Conservation (phyloP, 2,797 vertebrate genomes). For the Austrolebias charrua region DNA sequence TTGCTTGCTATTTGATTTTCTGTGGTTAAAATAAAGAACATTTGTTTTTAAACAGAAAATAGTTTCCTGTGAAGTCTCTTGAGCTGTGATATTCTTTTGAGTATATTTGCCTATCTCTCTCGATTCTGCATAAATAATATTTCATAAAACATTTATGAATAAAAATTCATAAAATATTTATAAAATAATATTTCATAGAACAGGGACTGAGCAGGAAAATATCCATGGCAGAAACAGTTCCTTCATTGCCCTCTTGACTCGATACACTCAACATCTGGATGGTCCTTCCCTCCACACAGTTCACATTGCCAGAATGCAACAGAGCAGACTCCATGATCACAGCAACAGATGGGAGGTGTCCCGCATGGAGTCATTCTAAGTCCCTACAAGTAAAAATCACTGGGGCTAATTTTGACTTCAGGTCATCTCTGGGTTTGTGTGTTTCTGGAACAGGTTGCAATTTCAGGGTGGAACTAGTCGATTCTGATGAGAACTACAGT, state of each 20-base stretch:
- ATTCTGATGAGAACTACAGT: constrained; percentile 48
- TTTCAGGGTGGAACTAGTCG: constrained; percentile 5
- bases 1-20: too few species aligned
- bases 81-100: too few species aligned
- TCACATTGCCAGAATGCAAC: constrained; percentile 19
- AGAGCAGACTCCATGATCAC: background rate
- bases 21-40: too few species aligned
- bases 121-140: too few species aligned
- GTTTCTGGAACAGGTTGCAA: constrained; percentile 29
- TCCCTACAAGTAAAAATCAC: constrained; percentile 45
- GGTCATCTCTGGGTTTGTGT: constrained; percentile 45
- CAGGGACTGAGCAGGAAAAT: constrained; percentile 19
- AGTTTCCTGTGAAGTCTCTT: too few species aligned
- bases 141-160: too few species aligned
- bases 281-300: constrained; percentile 23
- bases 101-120: too few species aligned
- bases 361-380: constrained; percentile 47
- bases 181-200: too few species aligned
- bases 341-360: constrained; percentile 62
- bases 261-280: constrained; percentile 51
- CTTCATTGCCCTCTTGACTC: constrained; percentile 4
- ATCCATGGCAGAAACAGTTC: constrained; percentile 20
- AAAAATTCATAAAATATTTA: too few species aligned
- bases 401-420: constrained; percentile 50
- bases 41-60: too few species aligned